phyloP scores from a whole-genome alignment of 2,888 invertebrate species.

The Tetragonisca angustula region DNA sequence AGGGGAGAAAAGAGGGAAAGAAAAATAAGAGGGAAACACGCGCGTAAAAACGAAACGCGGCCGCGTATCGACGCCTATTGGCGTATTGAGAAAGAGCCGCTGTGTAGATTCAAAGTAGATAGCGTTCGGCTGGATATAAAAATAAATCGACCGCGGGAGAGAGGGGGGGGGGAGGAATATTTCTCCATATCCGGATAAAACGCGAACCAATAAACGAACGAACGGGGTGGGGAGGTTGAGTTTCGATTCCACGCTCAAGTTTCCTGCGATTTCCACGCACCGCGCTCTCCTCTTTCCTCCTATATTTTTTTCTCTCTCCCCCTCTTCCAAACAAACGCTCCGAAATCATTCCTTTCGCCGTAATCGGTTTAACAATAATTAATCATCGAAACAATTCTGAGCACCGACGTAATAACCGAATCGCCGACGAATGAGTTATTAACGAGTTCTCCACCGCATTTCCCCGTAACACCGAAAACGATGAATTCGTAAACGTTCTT shows the following conservation, averaged over 20 bases:
- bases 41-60: constrained; percentile 35
- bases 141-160: constrained; percentile 27
- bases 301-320: too few species aligned
- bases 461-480: too few species aligned
- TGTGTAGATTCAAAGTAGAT: constrained; percentile 31
- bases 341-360: neutral
- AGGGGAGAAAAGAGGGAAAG: constrained; percentile 7
- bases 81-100: constrained; percentile 13
- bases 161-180: constrained; percentile 22
- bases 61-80: constrained; percentile 8
- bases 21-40: neutral
- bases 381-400: constrained; percentile 7
- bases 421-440: neutral
- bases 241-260: neutral
- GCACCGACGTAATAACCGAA: neutral
- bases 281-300: neutral
- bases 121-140: constrained; percentile 7
- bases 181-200: constrained; percentile 21
- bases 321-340: neutral
- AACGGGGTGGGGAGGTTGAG: too few species aligned
- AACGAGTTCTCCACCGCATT: neutral
- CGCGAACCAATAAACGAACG: constrained; percentile 17
- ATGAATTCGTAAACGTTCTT: neutral
- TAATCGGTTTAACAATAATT: constrained; percentile 3
- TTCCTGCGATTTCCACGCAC: neutral